phyloP scores from a whole-genome alignment of 2,888 invertebrate species.

The Cremastinae sp. region DNA sequence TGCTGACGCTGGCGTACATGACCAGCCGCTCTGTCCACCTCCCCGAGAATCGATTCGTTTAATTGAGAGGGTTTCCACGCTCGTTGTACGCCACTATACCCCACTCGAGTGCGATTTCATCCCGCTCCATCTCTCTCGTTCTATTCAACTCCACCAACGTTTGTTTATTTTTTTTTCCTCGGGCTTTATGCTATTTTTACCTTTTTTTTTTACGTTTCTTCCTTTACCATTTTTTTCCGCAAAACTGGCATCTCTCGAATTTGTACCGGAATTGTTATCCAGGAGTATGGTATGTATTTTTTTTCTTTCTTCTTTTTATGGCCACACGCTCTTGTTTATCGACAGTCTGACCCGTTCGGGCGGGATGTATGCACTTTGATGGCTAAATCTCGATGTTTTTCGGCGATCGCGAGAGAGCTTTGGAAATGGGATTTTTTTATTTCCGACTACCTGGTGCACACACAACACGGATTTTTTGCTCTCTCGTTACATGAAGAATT shows the following conservation, averaged over 20 bases:
- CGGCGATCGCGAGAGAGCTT: constrained; percentile 3
- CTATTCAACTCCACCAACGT: constrained; percentile 18
- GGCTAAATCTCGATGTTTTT: constrained; percentile 32
- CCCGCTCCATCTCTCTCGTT: constrained; percentile 26
- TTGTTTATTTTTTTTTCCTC: constrained; percentile 25
- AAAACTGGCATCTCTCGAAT: constrained; percentile 68
- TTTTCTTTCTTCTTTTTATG: constrained; percentile 33
- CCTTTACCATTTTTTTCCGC: constrained; percentile 39
- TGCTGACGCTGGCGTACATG: constrained; percentile 57
- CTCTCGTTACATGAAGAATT: constrained; percentile 19
- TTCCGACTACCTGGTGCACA: not conserved
- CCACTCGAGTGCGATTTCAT: constrained; percentile 44
- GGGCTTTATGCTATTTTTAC: constrained; percentile 11
- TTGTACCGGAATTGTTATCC: constrained; percentile 33
- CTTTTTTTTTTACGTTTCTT: constrained; percentile 3
- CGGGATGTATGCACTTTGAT: constrained; percentile 10
- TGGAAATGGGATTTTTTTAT: constrained; percentile 5
- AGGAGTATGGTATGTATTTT: too few relatives aligned
- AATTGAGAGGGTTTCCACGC: constrained; percentile 72
- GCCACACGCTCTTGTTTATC: constrained; percentile 71
- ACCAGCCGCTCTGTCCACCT: constrained; percentile 34
- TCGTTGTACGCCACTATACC: constrained; percentile 47
- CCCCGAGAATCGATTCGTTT: constrained; percentile 72
- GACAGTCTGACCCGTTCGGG: constrained; percentile 67
- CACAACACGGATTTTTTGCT: constrained; percentile 28